Conservation (phyloP, 2,113 vertebrate genomes). For the Ceyx melanurus region DNA sequence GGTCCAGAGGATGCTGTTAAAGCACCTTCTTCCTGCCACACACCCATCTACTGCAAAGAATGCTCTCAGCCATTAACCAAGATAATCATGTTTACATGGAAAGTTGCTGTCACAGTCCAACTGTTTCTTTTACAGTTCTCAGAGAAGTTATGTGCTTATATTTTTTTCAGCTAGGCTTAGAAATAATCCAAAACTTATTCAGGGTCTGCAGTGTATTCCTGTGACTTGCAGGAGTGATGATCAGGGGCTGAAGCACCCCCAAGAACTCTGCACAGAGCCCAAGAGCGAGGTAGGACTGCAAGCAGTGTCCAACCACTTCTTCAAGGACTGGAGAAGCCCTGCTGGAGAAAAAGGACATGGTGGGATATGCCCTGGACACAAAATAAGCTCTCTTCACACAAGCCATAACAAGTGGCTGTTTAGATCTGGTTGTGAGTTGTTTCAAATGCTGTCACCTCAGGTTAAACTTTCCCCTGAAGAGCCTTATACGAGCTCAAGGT, state of each 20-base stretch:
- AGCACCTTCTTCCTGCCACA: neutral
- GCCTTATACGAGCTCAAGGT: neutral
- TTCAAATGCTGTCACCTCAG: neutral
- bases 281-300: fast-evolving
- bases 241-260: neutral
- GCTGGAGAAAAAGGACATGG: fast-evolving
- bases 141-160: neutral
- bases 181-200: neutral
- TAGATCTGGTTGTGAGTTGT: neutral
- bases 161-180: neutral
- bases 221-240: neutral
- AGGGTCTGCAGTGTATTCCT: neutral
- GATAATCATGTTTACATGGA: neutral
- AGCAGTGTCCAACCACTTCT: neutral
- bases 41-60: neutral
- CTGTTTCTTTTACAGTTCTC: neutral
- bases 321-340: neutral
- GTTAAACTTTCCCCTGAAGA: neutral
- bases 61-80: neutral
- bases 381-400: neutral
- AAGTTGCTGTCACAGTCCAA: neutral
- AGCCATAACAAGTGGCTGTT: neutral
- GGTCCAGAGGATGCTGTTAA: neutral
- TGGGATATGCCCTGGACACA: fast-evolving
- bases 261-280: neutral